Base-by-base conservation (phyloP, 2,113 vertebrate species). In the Daubentonia madagascariensis region DNA sequence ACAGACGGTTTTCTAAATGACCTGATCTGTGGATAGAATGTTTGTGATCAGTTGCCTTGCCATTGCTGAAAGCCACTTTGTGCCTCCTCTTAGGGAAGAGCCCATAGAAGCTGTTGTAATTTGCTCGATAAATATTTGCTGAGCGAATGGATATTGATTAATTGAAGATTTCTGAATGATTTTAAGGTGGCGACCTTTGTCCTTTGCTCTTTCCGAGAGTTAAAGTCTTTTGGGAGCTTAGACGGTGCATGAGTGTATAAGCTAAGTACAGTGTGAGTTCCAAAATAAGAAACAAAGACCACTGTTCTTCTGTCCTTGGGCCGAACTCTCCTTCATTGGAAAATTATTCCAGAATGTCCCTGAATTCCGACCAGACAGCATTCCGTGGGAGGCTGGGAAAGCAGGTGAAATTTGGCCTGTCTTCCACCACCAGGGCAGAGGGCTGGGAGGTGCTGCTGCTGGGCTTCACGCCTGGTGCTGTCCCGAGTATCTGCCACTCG, bases 241-340 rank as follows among this genome's bases (percentile, higher is more conserved):
- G 61, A 6, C 30, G 40, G 68, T 30, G 48, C 70, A 25, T 6
- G 67, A 79, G 2, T 23, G 2, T 7, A 11, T 3, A 5, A n/a
- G 63, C 9, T 0, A 1, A 40, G 25, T 2, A 17, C 0, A 9
- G 43, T 0, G 1, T 1, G 43, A 54, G 13, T 22, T 70, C 14
- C 17, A 5, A 43, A n/a, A 16, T 35, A 17, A 48, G 40, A 65
- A 59, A 11, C 1, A 25, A 65, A 9, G 50, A 13, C 40, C 0
- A 0, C 14, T 4, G 0, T 6, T 13, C 32, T 3, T 22, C 35
- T 11, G 5, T 8, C 14, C 32, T 63, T 6, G 16, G 40, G 25
- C 40, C 8, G 54, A 50, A 11, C 32, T 9, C 3, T 4, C 8
- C 7, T n/a, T 50, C 20, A 0, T 1, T 35, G 23, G 13, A 28